These are phyloP conservation scores for Petrocephalus zakoni DNA, from an alignment of 2,113 vertebrate species.

Conservation along the genomic window DNA sequence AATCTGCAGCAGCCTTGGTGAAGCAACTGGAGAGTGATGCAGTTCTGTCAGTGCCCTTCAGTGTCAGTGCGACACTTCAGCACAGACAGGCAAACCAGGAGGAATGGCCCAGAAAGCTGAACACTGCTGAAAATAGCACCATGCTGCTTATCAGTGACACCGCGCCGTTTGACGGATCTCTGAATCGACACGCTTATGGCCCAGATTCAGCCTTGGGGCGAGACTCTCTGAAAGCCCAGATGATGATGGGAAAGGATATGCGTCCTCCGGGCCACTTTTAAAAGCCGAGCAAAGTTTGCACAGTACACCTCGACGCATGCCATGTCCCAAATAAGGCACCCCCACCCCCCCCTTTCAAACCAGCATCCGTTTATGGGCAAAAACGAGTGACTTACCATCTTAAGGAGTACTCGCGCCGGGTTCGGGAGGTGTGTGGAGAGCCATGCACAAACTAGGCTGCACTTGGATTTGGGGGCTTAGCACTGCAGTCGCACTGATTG, in stretches of 20 bases:
- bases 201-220: not conserved
- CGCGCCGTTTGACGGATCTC: not conserved
- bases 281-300: slow-evolving; percentile 25
- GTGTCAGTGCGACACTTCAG: slow-evolving; percentile 6
- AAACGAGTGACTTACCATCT: slow-evolving; percentile 59
- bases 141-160: not conserved
- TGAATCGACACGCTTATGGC: not conserved
- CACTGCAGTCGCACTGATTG: slow-evolving; percentile 71
- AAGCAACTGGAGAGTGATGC: slow-evolving; percentile 13
- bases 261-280: not conserved
- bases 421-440: slow-evolving; percentile 42
- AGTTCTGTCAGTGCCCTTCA: slow-evolving; percentile 29
- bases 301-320: not conserved
- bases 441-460: slow-evolving; percentile 53
- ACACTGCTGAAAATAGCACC: slow-evolving; percentile 1
- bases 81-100: slow-evolving; percentile 1
- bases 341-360: not conserved
- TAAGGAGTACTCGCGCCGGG: slow-evolving; percentile 48
- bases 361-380: not conserved
- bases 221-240: not conserved
- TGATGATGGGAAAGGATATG: not conserved
- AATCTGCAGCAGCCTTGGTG: slow-evolving; percentile 25
- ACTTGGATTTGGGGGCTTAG: slow-evolving; percentile 50
- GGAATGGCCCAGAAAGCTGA: slow-evolving; percentile 2
- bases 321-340: not conserved